phyloP scores from a whole-genome alignment of 1,140 invertebrate genomes.

The Lepidurus apus region DNA sequence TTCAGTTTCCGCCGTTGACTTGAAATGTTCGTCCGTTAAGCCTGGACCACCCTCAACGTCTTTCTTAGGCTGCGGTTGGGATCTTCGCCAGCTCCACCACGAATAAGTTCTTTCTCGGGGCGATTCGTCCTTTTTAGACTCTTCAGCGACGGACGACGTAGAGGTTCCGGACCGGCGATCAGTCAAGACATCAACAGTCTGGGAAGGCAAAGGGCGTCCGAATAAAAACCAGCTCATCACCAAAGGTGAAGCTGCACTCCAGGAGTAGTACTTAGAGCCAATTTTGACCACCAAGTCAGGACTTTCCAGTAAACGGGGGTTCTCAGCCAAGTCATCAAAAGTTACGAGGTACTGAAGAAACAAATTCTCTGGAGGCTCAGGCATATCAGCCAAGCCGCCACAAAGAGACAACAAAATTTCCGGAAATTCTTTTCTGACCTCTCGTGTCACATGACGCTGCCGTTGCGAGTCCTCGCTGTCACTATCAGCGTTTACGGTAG shows the following conservation, averaged over 20 bases:
- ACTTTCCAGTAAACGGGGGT: conserved; percentile 70
- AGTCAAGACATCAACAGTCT: conserved; percentile 39
- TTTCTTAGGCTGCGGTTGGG: conserved; percentile 21
- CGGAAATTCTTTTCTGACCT: not conserved
- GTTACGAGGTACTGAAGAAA: conserved; percentile 71
- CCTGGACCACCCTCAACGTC: not conserved
- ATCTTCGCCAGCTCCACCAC: conserved; percentile 27
- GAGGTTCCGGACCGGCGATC: not conserved
- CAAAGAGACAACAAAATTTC: conserved; percentile 64
- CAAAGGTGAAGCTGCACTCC: conserved; percentile 78
- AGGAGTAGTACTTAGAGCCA: conserved; percentile 80
- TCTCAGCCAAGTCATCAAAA: conserved; percentile 75
- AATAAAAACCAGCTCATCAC: conserved; percentile 77
- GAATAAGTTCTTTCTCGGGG: conserved; percentile 19
- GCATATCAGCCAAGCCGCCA: conserved; percentile 59
- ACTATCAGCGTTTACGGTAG: conserved; percentile 17
- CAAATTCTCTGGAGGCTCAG: conserved; percentile 54
- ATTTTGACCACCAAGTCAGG: conserved; percentile 83
- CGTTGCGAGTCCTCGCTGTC: conserved; percentile 17
- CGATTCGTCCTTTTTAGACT: conserved; percentile 29
- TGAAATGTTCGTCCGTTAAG: not conserved
- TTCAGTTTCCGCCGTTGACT: conserved; percentile 36
- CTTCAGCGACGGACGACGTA: not conserved
- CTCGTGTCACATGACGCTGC: conserved; percentile 48
- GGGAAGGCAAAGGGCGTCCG: conserved; percentile 67